Percentiles rank a stretch among this genome's conserved stretches.
phyloP scores from a whole-genome alignment of 2,888 invertebrate genomes.

The Strigamia maritima region DNA sequence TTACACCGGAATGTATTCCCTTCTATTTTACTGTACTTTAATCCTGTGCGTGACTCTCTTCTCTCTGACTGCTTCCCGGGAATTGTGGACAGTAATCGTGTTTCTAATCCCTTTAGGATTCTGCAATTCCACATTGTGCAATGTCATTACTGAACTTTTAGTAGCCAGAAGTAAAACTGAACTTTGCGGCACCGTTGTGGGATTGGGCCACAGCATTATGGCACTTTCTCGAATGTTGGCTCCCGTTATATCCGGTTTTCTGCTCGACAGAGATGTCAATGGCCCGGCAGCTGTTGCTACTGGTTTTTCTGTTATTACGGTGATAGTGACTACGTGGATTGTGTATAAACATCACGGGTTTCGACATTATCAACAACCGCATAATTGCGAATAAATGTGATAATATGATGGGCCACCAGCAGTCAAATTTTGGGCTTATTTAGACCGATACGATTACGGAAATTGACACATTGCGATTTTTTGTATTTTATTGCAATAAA shows the following conservation, averaged over 20 bases:
- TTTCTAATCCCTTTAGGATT: not conserved
- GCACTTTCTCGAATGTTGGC: not conserved
- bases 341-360: not conserved
- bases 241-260: not conserved
- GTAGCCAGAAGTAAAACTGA: not conserved
- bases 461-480: too few relatives aligned
- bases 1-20: not conserved
- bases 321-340: not conserved
- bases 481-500: too few relatives aligned
- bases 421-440: too few relatives aligned
- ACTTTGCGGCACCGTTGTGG: not conserved
- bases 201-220: constrained; percentile 5
- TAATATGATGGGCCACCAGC: too few relatives aligned
- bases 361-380: not conserved
- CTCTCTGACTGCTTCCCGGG: not conserved
- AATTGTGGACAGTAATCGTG: not conserved
- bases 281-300: not conserved
- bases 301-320: not conserved
- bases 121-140: not conserved
- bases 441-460: too few relatives aligned
- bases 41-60: not conserved
- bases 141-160: not conserved
- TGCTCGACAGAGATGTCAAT: not conserved
- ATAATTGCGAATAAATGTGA: too few relatives aligned
- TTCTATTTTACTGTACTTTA: not conserved